A percentile compares a stretch with the other conserved stretches of the same genome.
Conservation (phyloP, 2,797 vertebrate species). For the Trematocara caparti region DNA sequence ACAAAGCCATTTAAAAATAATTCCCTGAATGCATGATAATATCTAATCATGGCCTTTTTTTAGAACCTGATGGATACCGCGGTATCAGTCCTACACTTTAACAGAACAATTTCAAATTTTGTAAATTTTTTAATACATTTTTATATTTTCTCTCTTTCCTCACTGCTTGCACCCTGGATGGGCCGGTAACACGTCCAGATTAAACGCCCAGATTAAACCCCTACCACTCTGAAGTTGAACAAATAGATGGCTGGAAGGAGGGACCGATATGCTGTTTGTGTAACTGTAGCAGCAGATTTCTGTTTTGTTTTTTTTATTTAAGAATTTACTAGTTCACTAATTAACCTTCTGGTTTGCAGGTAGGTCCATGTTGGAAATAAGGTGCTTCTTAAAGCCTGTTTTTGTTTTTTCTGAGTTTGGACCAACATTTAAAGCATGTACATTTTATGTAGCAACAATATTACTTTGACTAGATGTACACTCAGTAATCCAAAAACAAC, state of each 20-base stretch:
- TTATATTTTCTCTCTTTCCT: neutral
- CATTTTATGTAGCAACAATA: neutral
- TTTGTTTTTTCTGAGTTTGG: neutral
- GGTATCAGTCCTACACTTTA: neutral
- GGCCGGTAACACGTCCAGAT: rapidly evolving
- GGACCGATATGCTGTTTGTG: neutral
- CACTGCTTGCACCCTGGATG: neutral
- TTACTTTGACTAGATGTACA: neutral
- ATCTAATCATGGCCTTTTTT: neutral
- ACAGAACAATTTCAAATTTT: neutral
- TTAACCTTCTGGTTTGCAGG: neutral
- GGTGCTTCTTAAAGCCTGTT: neutral
- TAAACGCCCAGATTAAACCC: rapidly evolving
- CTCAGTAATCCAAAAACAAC: neutral
- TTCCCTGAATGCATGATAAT: no score
- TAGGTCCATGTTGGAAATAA: neutral
- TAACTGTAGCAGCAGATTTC: neutral
- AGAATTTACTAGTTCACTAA: neutral
- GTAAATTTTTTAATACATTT: neutral
- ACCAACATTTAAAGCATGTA: neutral
- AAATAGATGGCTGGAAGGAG: neutral
- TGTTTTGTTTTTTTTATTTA: neutral
- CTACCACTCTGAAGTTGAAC: neutral
- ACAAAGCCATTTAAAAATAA: neutral
- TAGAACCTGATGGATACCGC: neutral